Conservation (phyloP, 2,888 invertebrate genomes). For the Gastrophysa polygoni region DNA sequence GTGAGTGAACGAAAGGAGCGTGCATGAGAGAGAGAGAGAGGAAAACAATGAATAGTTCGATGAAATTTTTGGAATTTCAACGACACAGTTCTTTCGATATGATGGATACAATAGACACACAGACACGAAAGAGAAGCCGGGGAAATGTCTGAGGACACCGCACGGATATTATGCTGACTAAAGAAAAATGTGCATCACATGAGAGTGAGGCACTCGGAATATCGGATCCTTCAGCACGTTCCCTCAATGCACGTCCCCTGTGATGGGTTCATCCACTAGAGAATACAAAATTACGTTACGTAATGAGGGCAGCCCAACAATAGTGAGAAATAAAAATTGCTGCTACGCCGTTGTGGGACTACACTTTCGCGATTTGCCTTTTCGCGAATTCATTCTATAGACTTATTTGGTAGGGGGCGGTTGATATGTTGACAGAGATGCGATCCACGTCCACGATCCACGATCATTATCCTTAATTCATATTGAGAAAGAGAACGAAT, state of each 20-base stretch:
- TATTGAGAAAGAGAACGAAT: no score
- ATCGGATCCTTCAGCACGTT: conserved; percentile 27
- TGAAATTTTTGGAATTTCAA: no score
- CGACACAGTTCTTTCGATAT: no score
- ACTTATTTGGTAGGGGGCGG: not conserved
- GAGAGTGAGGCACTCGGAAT: conserved; percentile 20
- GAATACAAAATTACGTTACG: conserved; percentile 30
- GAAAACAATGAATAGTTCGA: no score
- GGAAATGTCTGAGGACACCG: no score
- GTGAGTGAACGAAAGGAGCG: no score
- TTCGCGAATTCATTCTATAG: not conserved
- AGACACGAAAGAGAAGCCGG: no score
- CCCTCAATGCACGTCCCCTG: conserved; percentile 23
- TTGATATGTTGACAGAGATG: no score
- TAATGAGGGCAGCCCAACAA: conserved; percentile 31
- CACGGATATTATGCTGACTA: conserved; percentile 21
- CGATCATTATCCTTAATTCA: no score
- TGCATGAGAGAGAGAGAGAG: no score
- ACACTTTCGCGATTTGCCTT: not conserved
- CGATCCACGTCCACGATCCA: no score
- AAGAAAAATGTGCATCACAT: conserved; percentile 26
- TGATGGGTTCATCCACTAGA: conserved; percentile 27
- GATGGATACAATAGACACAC: no score
- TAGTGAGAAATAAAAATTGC: conserved; percentile 26
- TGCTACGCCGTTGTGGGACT: not conserved